Base-by-base conservation (phyloP, 2,797 vertebrate genomes). In the Sebastolobus altivelis region DNA sequence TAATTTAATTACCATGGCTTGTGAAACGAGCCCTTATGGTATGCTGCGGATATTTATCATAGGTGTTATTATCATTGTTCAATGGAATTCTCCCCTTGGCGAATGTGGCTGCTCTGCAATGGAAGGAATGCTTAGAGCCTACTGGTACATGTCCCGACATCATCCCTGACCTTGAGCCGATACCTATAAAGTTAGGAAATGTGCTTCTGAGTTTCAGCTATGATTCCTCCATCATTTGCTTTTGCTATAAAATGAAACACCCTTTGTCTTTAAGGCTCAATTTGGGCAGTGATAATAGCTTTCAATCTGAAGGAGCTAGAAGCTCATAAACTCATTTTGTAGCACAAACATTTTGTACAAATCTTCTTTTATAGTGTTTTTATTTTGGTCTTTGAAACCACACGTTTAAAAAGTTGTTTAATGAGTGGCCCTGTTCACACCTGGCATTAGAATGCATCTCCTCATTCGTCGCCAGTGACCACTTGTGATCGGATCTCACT, bases 41-140 rank as follows among this genome's bases (percentile, higher is more conserved):
- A 77, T 60, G 66, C 35, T 59, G 63, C 3, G 12, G 59, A 79
- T 93, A 86, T 89, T 89, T 83, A 86, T 90, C 82, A 73, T 79
- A 58, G 77, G 74, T 78, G 79, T 86, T 90, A 89, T 91, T 89
- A 92, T 89, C 85, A 84, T 91, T 76, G 87, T 86, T 83, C 40
- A 56, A 33, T 84, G 93, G 93, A 94, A 95, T 93, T 93, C 89
- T 91, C 80, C 92, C 89, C 63, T 62, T 84, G 92, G 92, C 93
- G 91, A 81, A 84, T 72, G 54, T 43, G 20, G 35, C 81, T 86
- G 63, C 69, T 83, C 81, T 77, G 80, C 87, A 84, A 89, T 90
- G 91, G 87, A 85, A 94, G 78, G 93, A 95, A 95, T 96, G 92
- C 86, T 73, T 11, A 59, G 55, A 35, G 82, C 75, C 75, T 77